phyloP scores from a whole-genome alignment of 2,888 invertebrate genomes.

The Atethmia centrago region DNA sequence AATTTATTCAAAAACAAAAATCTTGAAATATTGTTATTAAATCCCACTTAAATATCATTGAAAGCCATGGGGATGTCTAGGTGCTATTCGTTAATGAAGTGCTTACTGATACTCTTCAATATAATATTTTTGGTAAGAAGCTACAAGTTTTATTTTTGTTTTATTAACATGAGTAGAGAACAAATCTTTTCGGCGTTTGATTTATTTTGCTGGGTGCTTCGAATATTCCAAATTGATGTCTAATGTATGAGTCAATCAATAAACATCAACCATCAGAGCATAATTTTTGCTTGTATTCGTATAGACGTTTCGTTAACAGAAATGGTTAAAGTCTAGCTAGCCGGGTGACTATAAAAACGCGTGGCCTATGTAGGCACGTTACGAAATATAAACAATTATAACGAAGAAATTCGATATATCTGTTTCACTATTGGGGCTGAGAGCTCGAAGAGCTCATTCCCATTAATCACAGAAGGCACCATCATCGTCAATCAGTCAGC shows the following conservation, averaged over 20 bases:
- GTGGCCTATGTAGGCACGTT: not conserved
- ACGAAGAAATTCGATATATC: not conserved
- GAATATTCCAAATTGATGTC: not conserved
- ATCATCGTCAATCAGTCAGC: not conserved
- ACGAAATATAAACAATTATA: conserved; percentile 17
- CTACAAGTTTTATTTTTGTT: not conserved
- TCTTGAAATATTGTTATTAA: conserved; percentile 9
- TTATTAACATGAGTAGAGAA: not conserved
- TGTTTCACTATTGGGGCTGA: not conserved
- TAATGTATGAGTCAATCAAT: not conserved
- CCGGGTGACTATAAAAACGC: not conserved
- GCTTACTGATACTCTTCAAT: conserved; percentile 93
- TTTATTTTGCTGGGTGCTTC: not conserved
- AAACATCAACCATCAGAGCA: not conserved
- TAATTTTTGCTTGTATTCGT: not conserved
- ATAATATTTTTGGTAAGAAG: conserved; percentile 93
- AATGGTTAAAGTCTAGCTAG: not conserved
- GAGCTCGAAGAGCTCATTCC: not conserved
- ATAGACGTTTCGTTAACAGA: not conserved
- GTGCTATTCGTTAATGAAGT: conserved; percentile 93
- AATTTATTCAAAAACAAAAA: not conserved
- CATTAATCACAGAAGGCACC: not conserved
- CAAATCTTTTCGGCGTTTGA: not conserved
- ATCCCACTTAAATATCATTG: not conserved
- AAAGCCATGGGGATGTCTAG: conserved; percentile 92